Evolutionary conservation across 2,113 vertebrate species (phyloP), one percentile per base, ranked within the genome.

Genomic region (Noturus placidus): DNA sequence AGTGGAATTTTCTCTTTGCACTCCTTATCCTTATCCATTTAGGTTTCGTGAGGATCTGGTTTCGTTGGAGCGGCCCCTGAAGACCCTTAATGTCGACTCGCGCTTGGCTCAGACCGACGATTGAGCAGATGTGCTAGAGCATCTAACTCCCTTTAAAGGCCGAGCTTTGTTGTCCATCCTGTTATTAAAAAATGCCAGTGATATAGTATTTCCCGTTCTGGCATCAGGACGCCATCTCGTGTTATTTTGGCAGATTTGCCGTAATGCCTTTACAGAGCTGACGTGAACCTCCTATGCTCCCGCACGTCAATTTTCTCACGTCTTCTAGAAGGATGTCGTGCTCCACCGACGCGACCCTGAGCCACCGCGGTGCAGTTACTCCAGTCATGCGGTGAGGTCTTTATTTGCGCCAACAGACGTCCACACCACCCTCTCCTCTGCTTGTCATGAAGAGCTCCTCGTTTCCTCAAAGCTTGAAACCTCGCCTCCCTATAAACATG

Each of bases 101-200:
- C 33, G 65, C 84, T 77, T 30, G 52, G 88, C 67, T 52, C 1
- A 22, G 54, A 70, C 7, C 74, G 61, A 74, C 82, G 46, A 30
- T 1, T 65, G 25, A 83, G 19, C 80, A 90, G 84, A 88, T 87
- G 27, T 82, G 87, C 89, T 84, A 89, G 88, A 88, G 89, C 77
- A 9, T 74, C 78, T 57, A 80, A 30, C 90, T 30, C 87, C 91
- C 90, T 88, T 90, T 92, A 91, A 93, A 93, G 87, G 61, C 13
- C 88, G 69, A 81, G 77, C 57, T 89, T 89, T 82, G 61, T 7
- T 90, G 56, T 91, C 89, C 89, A 88, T 93, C 91, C 92, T 91
- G 92, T 92, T 90, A 89, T 92, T 93, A 92, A 95, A 91, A 91
- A 86, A 91, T 91, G 91, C 91, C 90, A 91, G 92, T 86, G 90